Evolutionary conservation across 2,888 invertebrate species (phyloP), one percentile per base, ranked within the genome.

Genomic region (Eucriotettix oculatus): DNA sequence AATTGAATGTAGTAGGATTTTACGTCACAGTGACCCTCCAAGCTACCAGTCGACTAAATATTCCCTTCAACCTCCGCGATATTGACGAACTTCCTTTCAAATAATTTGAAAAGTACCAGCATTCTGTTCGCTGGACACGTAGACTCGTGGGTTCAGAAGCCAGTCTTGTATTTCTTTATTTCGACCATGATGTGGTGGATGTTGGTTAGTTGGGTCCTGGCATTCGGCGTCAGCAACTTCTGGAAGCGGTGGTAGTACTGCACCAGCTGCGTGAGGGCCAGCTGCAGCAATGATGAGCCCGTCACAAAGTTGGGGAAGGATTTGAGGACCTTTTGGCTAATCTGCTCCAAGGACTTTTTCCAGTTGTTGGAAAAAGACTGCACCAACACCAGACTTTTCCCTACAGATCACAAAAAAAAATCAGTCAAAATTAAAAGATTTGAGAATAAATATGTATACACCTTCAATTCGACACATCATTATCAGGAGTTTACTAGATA

Each of bases 121-220:
- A 29, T 29, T 29, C 29, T 5, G 29, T 29, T 29, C 7, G 29
- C 3, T 29, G 43, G 16, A 29, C 29, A 29, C 29, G 7, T 7
- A 29, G 29, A 7, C 29, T 5, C 2, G 29, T 29, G n/a, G n/a
- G 7, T 43, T 57, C 43, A 61, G 52, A 64, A 64, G 44, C 54
- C 62, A 43, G 62, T 93, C 77, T 98, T 99, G 75, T 97, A 97
- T 77, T 98, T 98, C 75, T 99, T 99, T 65, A 99, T 91, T 79
- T 99, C 98, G 1, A 97, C 94, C 93, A 98, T 98, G 62, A 99
- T 90, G 62, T 96, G 92, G 76, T 99, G 99, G 69, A 97, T 94
- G 72, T 98, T 98, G 7, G 97, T 93, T 59, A 99, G 80, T 72
- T 97, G 94, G 10, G 90, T 87, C 65, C 88, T 79, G 1, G 85